Base-by-base conservation (phyloP, 2,888 invertebrate genomes). In the Seira musarum region DNA sequence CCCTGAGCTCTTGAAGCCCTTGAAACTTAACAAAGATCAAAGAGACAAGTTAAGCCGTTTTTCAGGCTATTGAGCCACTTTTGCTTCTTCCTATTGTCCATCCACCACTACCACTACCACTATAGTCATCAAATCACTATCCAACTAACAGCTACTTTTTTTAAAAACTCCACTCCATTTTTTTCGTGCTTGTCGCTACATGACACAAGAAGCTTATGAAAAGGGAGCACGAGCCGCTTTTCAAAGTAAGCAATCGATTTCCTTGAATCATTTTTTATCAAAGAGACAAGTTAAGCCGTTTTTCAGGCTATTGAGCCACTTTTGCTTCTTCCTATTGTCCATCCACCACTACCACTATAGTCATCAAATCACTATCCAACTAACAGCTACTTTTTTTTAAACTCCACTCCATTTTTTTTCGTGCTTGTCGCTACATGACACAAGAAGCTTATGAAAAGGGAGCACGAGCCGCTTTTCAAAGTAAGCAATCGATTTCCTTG, bases 31-130 rank as follows among this genome's bases (percentile, higher is more conserved):
- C 71, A 72, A 72, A 78, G 78, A 78, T 78, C 78, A 78, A 78
- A 78, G 78, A 71, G 78, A 72, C 78, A 72, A 78, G 78, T 78
- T 78, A 78, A 78, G 78, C 78, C 78, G 71, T 78, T 78, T 78
- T 78, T 78, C 78, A 78, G 71, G 78, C 72, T 78, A 78, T 78
- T 78, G 71, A 78, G 78, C 72, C 78, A 78, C 78, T 78, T 78
- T 78, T 78, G 67, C 24, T 57, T 71, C 66, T 60, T 78, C 72
- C 78, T 49, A 78, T 78, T 78, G 78, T 78, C 78, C 78, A 78
- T 40, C 40, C 40, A 13, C 40, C 40, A 40, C 40, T n/a, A n/a
- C n/a, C n/a, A n/a, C n/a, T n/a, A n/a, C n/a, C n/a, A n/a, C n/a
- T n/a, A n/a, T n/a, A n/a, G n/a, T n/a, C n/a, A n/a, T n/a, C n/a